Base-by-base conservation (phyloP, 64 coral and sea anemone genomes). In the Cladopsammia gracilis region DNA sequence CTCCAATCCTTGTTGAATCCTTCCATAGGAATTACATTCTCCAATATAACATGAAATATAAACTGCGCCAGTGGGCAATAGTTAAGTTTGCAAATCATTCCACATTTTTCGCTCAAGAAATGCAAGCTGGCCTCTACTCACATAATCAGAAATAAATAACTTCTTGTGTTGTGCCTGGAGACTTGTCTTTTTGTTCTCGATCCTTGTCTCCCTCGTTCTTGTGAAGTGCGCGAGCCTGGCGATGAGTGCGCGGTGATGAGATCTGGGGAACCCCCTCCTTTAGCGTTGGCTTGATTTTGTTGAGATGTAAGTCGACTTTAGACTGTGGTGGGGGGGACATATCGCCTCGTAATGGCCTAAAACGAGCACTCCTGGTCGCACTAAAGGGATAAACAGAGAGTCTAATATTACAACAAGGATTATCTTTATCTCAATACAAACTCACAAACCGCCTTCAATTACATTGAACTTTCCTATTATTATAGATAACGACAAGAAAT, bases 121-220 rank as follows among this genome's bases (percentile, higher is more conserved):
- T 7, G 22, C 7, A 25, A 43, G 7, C 1, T 13, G 18, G 7
- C 22, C 23, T 19, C 10, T 20, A n/a, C 60, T 84, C 19, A 84
- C 61, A 42, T 24, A 51, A 15, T 84, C 62, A 84, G 46, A 84
- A 84, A 84, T 84, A 84, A 62, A 84, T 84, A 84, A 84, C 80
- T 48, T 84, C 62, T 84, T 45, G 80, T 13, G 80, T 3, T 49
- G 80, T 20, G 19, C 62, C 42, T 12, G 80, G 80, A 67, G 59
- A 65, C 62, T 84, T 61, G 42, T 82, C 78, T 82, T 43, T 45
- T 67, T 84, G 44, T 48, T 84, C 60, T 68, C 80, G 80, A 4
- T 46, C 60, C 45, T 46, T 84, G 46, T 84, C 80, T 20, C 62
- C 58, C 59, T 83, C 61, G 62, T 68, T 59, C 43, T 25, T 64